Evolutionary conservation across 2,888 invertebrate species (phyloP).

Genomic region (Trypoxylon attenuatum): DNA sequence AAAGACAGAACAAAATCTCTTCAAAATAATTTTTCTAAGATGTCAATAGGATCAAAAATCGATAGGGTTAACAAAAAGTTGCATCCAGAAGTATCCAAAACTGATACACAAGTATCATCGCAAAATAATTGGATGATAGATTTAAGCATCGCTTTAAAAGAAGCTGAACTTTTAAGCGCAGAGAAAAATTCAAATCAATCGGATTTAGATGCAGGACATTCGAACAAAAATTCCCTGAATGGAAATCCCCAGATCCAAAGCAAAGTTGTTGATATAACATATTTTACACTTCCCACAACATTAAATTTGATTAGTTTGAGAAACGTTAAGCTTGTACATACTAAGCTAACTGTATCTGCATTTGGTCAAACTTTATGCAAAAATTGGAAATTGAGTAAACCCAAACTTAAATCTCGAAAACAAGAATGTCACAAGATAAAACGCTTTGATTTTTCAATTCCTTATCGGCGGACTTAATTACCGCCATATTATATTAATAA

Average conservation of each 20-base stretch:
- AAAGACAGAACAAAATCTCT: constrained; percentile 22
- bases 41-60: constrained; percentile 3
- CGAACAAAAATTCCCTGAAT: constrained; percentile 2
- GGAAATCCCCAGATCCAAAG: constrained; percentile 4
- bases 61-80: not conserved
- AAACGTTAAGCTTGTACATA: constrained; percentile 39
- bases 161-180: constrained; percentile 14
- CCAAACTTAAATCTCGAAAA: constrained; percentile 33
- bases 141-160: constrained; percentile 70
- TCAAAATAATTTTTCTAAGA: constrained; percentile 25
- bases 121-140: constrained; percentile 70
- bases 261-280: constrained; percentile 7
- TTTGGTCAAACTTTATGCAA: constrained; percentile 76
- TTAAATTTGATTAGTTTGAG: constrained; percentile 44
- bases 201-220: constrained; percentile 11
- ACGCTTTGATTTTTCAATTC: constrained; percentile 78
- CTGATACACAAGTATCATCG: constrained; percentile 31
- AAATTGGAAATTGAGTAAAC: constrained; percentile 62
- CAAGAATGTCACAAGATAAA: constrained; percentile 44
- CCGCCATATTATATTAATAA: not conserved
- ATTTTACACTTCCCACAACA: constrained; percentile 31
- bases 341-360: constrained; percentile 69
- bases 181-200: constrained; percentile 7
- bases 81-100: no score
- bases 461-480: constrained; percentile 71